Conservation (phyloP, 2,113 vertebrate genomes). For the Thunnus thynnus region DNA sequence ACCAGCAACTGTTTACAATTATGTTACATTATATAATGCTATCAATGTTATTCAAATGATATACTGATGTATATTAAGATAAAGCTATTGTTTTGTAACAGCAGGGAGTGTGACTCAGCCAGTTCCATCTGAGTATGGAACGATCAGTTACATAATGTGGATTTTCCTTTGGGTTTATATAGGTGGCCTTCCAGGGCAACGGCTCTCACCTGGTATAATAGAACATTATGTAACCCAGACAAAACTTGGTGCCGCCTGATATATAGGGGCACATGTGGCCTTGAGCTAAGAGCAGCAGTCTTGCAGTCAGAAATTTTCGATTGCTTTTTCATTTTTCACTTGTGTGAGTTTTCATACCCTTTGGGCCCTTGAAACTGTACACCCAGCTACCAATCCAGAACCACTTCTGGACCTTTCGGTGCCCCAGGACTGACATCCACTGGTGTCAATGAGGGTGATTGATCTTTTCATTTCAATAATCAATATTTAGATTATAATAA, state of each 20-base stretch:
- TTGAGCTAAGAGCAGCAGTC: neutral
- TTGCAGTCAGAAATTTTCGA: neutral
- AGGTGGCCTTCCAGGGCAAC: constrained; percentile 24
- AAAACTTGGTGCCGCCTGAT: constrained; percentile 17
- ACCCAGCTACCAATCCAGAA: no score
- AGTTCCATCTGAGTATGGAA: neutral
- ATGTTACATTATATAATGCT: neutral
- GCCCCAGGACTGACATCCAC: no score
- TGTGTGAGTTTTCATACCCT: neutral
- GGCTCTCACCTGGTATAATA: constrained; percentile 33
- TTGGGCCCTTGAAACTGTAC: neutral
- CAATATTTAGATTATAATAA: no score
- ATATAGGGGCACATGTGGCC: constrained; percentile 11
- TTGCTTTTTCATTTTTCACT: neutral
- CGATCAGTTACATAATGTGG: constrained; percentile 39
- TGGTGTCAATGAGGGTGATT: no score
- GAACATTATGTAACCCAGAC: constrained; percentile 40
- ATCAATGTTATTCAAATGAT: neutral
- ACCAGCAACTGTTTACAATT: neutral
- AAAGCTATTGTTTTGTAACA: constrained; percentile 12
- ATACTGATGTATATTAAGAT: neutral
- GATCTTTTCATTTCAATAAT: no score
- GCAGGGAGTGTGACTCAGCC: constrained; percentile 38
- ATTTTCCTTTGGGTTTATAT: constrained; percentile 42
- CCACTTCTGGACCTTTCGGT: no score